These are phyloP conservation scores for Argyra leucocephala DNA, from an alignment of 2,888 invertebrate species.

Conservation along the genomic window DNA sequence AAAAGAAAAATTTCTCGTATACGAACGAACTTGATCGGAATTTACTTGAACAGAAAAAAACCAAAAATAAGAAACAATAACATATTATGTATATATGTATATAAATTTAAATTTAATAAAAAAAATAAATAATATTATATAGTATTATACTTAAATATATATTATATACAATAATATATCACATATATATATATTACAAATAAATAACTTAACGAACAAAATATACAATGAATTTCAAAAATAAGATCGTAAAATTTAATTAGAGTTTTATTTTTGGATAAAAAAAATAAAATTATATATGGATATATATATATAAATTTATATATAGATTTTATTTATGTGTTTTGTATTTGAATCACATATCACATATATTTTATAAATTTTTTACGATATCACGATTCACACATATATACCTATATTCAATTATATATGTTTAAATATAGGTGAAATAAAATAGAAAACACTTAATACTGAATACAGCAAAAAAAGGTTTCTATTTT, in stretches of 20 bases:
- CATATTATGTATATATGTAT: background rate
- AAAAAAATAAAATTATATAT: background rate
- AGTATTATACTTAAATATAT: no score
- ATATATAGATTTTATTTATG: background rate
- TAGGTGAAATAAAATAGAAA: background rate
- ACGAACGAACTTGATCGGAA: background rate
- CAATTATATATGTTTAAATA: background rate
- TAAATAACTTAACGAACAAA: background rate
- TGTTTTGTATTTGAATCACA: background rate
- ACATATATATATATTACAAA: background rate
- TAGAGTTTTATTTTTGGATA: constrained; percentile 1
- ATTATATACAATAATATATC: no score
- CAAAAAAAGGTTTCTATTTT: background rate
- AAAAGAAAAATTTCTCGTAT: background rate
- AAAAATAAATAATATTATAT: no score
- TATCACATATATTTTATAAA: background rate
- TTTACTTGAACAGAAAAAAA: background rate
- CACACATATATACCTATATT: no score
- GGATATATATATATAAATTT: background rate
- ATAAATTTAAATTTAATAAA: background rate
- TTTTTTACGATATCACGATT: no score
- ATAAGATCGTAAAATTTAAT: constrained; percentile 6
- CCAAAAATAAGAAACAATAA: background rate
- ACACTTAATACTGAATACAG: background rate
- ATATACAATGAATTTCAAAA: background rate